Evolutionary conservation across 2,797 vertebrate genomes (phyloP), one percentile per base, ranked within the genome.

Genomic region (Caiman crocodilus): DNA sequence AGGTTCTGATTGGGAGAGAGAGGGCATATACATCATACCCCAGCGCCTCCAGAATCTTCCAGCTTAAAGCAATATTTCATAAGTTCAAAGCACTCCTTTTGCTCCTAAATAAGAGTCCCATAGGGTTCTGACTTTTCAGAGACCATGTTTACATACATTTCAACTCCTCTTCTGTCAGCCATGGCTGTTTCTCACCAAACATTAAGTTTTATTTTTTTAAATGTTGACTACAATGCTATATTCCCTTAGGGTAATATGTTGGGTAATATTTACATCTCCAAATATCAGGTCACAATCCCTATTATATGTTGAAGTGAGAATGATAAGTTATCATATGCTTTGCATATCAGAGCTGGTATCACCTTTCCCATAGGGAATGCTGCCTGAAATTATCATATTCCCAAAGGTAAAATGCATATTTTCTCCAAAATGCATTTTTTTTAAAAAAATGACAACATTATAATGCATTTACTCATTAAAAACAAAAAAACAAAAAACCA

Each of bases 291-390:
- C 98, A 98, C 97, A 98, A 98, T 98, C 98, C 98, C 98, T 97
- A 98, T 98, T 97, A 98, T 97, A 98, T 94, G 97, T 98, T 96
- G 98, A 98, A 97, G 97, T 98, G 97, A 98, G 97, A 98, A 98
- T 98, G 98, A 98, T 98, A 98, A 98, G 97, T 98, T 98, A 98
- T 97, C 97, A 98, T 98, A 98, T 98, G 98, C 97, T 98, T 98
- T 98, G 98, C 98, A 98, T 98, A 98, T 98, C 98, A 98, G 98
- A 98, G 98, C 97, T 98, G 98, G 97, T 98, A 98, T 98, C 98
- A 98, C 98, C 98, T 98, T 98, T 98, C 98, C 98, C 98, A 98
- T 98, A 98, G 98, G 98, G 98, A 98, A 98, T 98, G 97, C 96
- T 98, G 98, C 98, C 98, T 98, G 97, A 98, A 98, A 97, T 98